Evolutionary conservation across 2,797 vertebrate genomes (phyloP), one percentile per base, ranked within the genome.

Genomic region (Mormyrops attenuatus): DNA sequence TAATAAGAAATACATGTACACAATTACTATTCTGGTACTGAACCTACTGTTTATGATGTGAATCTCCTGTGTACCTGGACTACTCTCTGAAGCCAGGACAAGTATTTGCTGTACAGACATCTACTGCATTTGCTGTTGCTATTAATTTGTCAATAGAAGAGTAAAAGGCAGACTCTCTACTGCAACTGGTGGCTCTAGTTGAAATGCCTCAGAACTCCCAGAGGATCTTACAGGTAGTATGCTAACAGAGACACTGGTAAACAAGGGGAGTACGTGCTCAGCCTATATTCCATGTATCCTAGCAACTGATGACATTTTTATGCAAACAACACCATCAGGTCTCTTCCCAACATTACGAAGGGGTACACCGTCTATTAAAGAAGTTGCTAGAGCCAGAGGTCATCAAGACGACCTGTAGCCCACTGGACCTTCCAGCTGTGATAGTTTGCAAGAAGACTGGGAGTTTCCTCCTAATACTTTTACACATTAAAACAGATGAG

Each of bases 221-320:
- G 41, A 41, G 41, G 77, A 82, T n/a, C 20, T 82, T 38, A 82
- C 77, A n/a, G 17, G 77, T 44, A 47, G 6, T 82, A 44, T 47
- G 41, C 77, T 82, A 22, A 82, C 41, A 82, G 77, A 82, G 77
- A 82, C 38, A 47, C 77, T n/a, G 41, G 41, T 47, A 82, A 82
- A 82, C 44, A 47, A 82, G 77, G 2, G 77, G 41, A 8, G 20
- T 82, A 82, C 20, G 41, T 82, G 41, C 41, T 22, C 41, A 47
- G 77, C 77, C 41, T 47, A 47, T 47, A 47, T 44, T n/a, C 41
- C 15, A 44, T 82, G 41, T 47, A 82, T 82, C 77, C 20, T 44
- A 82, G 77, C 77, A 82, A 47, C 41, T 82, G 77, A 82, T 82
- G 77, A 9, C 77, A 47, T 82, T 82, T 34, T 47, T 82, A 82